Evolutionary conservation across 2,113 vertebrate genomes (phyloP).

Genomic region (Polyodon spathula): DNA sequence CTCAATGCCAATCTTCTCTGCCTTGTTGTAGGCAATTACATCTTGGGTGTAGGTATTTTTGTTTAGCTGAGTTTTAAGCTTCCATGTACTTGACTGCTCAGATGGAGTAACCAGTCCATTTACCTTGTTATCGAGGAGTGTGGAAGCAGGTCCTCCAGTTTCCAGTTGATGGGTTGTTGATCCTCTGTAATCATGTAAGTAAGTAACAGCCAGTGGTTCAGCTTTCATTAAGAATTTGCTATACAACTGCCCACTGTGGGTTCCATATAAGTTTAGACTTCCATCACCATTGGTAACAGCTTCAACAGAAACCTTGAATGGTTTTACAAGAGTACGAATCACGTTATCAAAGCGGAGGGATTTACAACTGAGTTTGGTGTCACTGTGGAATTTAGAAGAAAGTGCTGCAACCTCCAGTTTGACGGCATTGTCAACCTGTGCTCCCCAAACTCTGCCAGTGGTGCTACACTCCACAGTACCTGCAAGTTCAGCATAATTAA

Average conservation of each 20-base stretch:
- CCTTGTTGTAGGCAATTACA: slow-evolving; percentile 65
- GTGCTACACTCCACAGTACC: slow-evolving; percentile 64
- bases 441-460: slow-evolving; percentile 49
- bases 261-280: slow-evolving; percentile 54
- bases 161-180: slow-evolving; percentile 55
- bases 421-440: slow-evolving; percentile 62
- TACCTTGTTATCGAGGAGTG: slow-evolving; percentile 60
- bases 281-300: slow-evolving; percentile 64
- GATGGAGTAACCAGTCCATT: slow-evolving; percentile 62
- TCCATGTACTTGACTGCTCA: slow-evolving; percentile 71
- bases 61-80: slow-evolving; percentile 69
- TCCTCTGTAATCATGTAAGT: slow-evolving; percentile 67
- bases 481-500: slow-evolving; percentile 55
- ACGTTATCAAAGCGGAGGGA: slow-evolving; percentile 61
- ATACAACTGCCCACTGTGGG: slow-evolving; percentile 71
- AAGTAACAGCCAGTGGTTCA: slow-evolving; percentile 70
- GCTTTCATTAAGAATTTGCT: slow-evolving; percentile 75
- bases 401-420: slow-evolving; percentile 69
- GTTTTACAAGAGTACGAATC: slow-evolving; percentile 57
- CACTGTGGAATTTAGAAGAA: slow-evolving; percentile 57
- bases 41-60: slow-evolving; percentile 69
- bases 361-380: slow-evolving; percentile 59
- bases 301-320: slow-evolving; percentile 68
- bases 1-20: slow-evolving; percentile 60
- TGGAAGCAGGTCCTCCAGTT: slow-evolving; percentile 38